Conservation (phyloP, 1,140 invertebrate genomes). For the Frieseomelitta varia region DNA sequence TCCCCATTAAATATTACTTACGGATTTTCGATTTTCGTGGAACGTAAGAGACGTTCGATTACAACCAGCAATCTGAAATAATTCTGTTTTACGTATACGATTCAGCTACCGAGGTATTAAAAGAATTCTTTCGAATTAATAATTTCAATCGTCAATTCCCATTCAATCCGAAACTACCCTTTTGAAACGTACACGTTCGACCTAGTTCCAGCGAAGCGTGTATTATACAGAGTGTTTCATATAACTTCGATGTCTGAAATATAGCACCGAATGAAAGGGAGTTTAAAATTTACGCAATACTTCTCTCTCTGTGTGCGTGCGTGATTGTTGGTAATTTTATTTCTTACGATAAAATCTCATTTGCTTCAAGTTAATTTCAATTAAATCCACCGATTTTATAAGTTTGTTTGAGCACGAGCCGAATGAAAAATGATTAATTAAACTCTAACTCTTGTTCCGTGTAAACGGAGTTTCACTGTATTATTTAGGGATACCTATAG, state of each 20-base stretch:
- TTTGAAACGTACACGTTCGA: background rate
- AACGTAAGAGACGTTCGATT: background rate
- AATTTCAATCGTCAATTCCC: background rate
- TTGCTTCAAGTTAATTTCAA: too few relatives aligned
- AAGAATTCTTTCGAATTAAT: background rate
- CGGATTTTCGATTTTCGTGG: background rate
- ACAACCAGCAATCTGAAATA: background rate
- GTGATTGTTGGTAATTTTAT: too few relatives aligned
- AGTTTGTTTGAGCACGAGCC: too few relatives aligned
- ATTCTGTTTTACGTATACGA: background rate
- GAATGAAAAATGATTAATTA: too few relatives aligned
- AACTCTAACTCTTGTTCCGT: too few relatives aligned
- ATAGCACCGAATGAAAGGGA: background rate
- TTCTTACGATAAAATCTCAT: too few relatives aligned
- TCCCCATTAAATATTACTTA: too few relatives aligned
- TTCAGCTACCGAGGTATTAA: background rate
- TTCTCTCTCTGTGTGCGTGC: too few relatives aligned
- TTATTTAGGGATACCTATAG: too few relatives aligned
- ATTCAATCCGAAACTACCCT: background rate
- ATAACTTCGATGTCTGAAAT: background rate
- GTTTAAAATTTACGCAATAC: background rate
- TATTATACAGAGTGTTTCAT: background rate
- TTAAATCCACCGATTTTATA: too few relatives aligned
- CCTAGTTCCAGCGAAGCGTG: background rate
- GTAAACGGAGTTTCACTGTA: too few relatives aligned